These are phyloP conservation scores for Metallyticus violacea DNA, from an alignment of 2,888 invertebrate species.

Conservation along the genomic window DNA sequence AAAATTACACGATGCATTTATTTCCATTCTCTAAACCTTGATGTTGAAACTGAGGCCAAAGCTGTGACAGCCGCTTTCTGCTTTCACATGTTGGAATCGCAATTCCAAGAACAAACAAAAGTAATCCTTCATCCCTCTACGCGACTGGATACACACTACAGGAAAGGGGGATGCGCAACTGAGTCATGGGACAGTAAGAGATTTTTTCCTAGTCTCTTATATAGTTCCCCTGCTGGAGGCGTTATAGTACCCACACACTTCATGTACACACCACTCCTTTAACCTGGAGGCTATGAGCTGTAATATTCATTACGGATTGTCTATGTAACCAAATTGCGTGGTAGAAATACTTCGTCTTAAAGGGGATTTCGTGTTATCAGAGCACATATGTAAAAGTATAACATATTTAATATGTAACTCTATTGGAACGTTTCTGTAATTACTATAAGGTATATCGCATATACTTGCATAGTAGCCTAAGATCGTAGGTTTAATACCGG, in stretches of 20 bases:
- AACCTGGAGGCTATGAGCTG: too few species aligned
- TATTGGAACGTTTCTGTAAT: too few species aligned
- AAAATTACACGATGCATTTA: constrained; percentile 21
- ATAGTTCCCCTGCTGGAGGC: neutral
- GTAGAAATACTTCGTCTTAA: too few species aligned
- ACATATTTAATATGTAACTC: too few species aligned
- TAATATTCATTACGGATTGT: too few species aligned
- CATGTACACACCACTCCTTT: too few species aligned
- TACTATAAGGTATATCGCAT: too few species aligned
- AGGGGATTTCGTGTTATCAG: too few species aligned
- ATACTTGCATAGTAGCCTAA: too few species aligned
- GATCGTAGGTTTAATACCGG: too few species aligned
- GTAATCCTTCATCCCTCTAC: constrained; percentile 23
- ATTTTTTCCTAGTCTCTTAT: neutral
- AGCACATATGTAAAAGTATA: too few species aligned
- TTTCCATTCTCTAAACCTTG: constrained; percentile 9
- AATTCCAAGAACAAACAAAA: constrained; percentile 32
- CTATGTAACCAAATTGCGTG: too few species aligned
- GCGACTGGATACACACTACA: neutral
- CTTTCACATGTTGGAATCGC: constrained; percentile 14
- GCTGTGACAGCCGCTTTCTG: neutral
- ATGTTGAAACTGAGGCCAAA: constrained; percentile 23
- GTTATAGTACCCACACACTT: neutral
- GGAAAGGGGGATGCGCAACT: neutral
- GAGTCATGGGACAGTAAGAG: neutral